Evolutionary conservation across 2,113 vertebrate genomes (phyloP), one percentile per base, ranked within the genome.

Genomic region (Heterochromis multidens): DNA sequence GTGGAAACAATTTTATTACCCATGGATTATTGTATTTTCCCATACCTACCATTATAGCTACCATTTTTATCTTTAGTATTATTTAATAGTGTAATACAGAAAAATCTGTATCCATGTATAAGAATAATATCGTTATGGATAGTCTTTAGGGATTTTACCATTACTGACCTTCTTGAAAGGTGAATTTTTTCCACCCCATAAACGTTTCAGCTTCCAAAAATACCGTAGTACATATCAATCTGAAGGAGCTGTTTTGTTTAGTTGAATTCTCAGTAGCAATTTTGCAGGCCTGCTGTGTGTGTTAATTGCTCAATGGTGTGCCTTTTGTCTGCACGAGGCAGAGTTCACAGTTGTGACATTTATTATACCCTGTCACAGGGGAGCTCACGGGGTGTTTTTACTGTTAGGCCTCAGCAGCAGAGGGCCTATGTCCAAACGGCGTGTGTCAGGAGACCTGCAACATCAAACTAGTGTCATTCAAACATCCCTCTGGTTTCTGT

Each of bases 401-500:
- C 88, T 84, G 83, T 93, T 83, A 85, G 52, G 56, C 72, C 60
- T 84, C 78, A n/a, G 82, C 87, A 58, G 70, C 23, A 25, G 7
- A 37, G 70, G 86, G 61, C 63, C 82, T 76, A 60, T 92, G 91
- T 93, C 91, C 77, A 90, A 89, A 90, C 46, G 4, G 29, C 59
- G 13, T 67, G 84, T 70, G 85, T 92, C 91, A 90, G 86, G 84
- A 89, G 87, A 80, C 74, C 72, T 87, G 79, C 80, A 94, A 88
- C 89, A 85, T 91, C 82, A 85, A 92, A 87, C 82, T 8, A 43
- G 63, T 85, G 70, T 87, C 87, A 84, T 65, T 91, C 85, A 94
- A 93, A 83, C 88, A 91, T 90, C 79, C 81, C 87, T 91, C 84
- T 93, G 94, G 59, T 88, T 93, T 90, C 21, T 93, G 81, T 91